Evolutionary conservation across 2,888 invertebrate genomes (phyloP), one percentile per base, ranked within the genome.

Genomic region (Isotomurus palustris): DNA sequence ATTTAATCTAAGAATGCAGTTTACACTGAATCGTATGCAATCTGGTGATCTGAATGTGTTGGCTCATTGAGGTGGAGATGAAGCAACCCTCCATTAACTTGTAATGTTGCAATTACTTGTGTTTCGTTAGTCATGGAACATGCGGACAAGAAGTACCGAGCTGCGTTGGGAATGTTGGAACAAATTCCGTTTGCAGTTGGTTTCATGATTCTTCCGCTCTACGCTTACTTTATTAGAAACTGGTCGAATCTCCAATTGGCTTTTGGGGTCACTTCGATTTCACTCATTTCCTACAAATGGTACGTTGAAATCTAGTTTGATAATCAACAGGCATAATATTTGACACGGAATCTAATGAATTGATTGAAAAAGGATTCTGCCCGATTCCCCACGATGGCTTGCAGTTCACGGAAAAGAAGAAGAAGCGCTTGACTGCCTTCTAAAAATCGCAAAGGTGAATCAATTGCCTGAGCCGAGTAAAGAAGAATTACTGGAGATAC

Each of bases 111-210:
- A n/a, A n/a, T n/a, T n/a, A n/a, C n/a, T 38, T 43, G 40, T 44
- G 17, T 32, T 6, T 45, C 27, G 19, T n/a, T 19, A 70, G 70
- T 70, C 41, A 64, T 65, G 50, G 70, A 70, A 41, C 63, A 66
- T 41, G 60, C 61, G 1, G 70, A 67, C 44, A 64, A 53, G 10
- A 44, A 49, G 1, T 62, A 58, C 24, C 56, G 70, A 35, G 66
- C 66, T 21, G 28, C 62, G 5, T 27, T 68, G 5, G 70, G 65
- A n/a, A 53, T 68, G 2, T 36, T 68, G 17, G 57, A 59, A 22
- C 63, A 67, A 40, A 48, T 68, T 22, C 64, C 70, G 1, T 70
- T 68, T 60, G 67, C 68, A 22, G 21, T 67, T 49, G 68, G 68
- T 14, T 67, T 64, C 50, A 70, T 70, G 70, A 41, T 64, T 1